A percentile compares a stretch with the other conserved stretches of the same genome.
Conservation (phyloP, 1,140 invertebrate genomes). For the Antheraea pernyi region DNA sequence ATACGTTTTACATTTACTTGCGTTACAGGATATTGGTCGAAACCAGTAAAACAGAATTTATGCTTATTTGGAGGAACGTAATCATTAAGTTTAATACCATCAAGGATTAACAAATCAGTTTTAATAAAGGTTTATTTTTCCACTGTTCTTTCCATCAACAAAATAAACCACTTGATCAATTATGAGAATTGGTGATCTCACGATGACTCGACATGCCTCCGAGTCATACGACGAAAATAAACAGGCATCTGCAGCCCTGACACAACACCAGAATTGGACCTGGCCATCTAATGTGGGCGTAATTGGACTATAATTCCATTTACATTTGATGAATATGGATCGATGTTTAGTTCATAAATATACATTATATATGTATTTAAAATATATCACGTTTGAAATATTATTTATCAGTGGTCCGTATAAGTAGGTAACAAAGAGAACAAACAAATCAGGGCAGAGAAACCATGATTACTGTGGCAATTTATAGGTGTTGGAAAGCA, state of each 20-base stretch:
- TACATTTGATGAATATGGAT: not conserved
- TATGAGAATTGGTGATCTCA: constrained; percentile 69
- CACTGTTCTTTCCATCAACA: constrained; percentile 36
- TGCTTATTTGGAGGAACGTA: not conserved
- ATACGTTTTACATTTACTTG: not conserved
- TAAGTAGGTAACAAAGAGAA: too few relatives aligned
- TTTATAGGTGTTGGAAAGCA: too few relatives aligned
- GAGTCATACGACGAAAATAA: constrained; percentile 68
- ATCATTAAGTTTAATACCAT: not conserved
- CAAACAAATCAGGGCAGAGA: too few relatives aligned
- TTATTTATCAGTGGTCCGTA: too few relatives aligned
- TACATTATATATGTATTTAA: too few relatives aligned
- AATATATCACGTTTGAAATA: too few relatives aligned
- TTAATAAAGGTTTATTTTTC: not conserved
- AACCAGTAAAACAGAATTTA: not conserved
- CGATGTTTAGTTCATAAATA: not conserved
- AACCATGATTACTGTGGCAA: too few relatives aligned
- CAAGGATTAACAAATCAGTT: not conserved
- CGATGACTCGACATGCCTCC: constrained; percentile 56
- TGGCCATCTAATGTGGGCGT: constrained; percentile 36
- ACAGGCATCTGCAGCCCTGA: constrained; percentile 40
- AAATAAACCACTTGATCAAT: constrained; percentile 43
- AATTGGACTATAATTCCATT: constrained; percentile 13
- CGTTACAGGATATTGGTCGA: not conserved
- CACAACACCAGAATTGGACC: constrained; percentile 51